A percentile compares a stretch with the other conserved stretches of the same genome.
Conservation (phyloP, 1,140 invertebrate genomes). For the Dendroctonus valens region DNA sequence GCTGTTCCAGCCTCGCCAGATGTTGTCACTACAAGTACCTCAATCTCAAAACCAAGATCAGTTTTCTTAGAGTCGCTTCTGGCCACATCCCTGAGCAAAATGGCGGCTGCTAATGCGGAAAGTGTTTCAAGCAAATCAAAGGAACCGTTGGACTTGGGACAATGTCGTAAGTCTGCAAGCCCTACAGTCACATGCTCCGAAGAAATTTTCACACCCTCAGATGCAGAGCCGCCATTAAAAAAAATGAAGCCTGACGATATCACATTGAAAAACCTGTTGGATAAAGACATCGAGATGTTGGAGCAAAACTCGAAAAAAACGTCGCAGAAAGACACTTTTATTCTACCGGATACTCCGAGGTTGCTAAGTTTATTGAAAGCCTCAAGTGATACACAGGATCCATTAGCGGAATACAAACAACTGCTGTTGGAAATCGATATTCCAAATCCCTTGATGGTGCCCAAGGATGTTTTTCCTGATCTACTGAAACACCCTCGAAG, state of each 20-base stretch:
- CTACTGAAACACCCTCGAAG: constrained; percentile 69
- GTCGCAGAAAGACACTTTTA: constrained; percentile 37
- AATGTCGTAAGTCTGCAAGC: constrained; percentile 60
- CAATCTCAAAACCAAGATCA: constrained; percentile 54
- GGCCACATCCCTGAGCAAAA: constrained; percentile 56
- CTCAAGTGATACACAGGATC: constrained; percentile 57
- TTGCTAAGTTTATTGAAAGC: constrained; percentile 51
- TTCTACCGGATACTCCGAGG: constrained; percentile 44
- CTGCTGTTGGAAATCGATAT: constrained; percentile 70
- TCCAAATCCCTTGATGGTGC: constrained; percentile 77
- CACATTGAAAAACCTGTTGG: constrained; percentile 49
- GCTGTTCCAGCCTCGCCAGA: constrained; percentile 61
- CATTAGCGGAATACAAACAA: constrained; percentile 69
- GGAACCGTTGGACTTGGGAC: constrained; percentile 65
- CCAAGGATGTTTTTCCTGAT: constrained; percentile 67
- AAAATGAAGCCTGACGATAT: constrained; percentile 55
- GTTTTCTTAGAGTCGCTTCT: constrained; percentile 58
- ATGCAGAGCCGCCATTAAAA: constrained; percentile 60
- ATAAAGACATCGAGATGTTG: constrained; percentile 46
- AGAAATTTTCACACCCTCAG: constrained; percentile 49
- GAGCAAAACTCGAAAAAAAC: constrained; percentile 44
- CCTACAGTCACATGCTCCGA: constrained; percentile 62
- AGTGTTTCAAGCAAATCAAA: constrained; percentile 57
- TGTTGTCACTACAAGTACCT: constrained; percentile 54
- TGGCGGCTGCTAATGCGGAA: constrained; percentile 46